Evolutionary conservation across 2,797 vertebrate genomes (phyloP).

Genomic region (Sebastes reedi): DNA sequence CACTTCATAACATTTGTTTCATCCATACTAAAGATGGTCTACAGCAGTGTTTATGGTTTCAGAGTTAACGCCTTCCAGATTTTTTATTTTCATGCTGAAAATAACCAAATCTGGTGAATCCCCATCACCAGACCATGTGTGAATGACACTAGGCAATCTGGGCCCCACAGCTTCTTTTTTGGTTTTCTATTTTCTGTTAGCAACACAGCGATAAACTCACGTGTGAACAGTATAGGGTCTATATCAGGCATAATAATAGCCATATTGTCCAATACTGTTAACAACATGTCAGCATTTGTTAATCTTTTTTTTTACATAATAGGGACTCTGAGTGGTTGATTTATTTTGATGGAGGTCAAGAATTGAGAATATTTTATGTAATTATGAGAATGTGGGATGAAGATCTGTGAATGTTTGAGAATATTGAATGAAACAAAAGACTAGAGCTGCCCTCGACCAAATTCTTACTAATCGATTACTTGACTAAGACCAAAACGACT

Average conservation of each 20-base stretch:
- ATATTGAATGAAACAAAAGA: neutral
- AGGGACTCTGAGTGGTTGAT: neutral
- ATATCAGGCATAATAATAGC: neutral
- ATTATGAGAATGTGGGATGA: neutral
- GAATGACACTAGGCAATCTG: slow-evolving; percentile 25
- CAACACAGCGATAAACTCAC: neutral
- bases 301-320: too few relatives aligned
- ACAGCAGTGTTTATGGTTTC: slow-evolving; percentile 18
- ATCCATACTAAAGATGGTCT: neutral
- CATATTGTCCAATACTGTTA: neutral
- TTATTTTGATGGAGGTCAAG: neutral
- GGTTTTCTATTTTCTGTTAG: neutral
- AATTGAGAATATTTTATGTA: neutral
- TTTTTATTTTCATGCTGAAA: slow-evolving; percentile 1
- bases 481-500: too few relatives aligned
- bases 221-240: neutral
- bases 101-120: slow-evolving; percentile 33
- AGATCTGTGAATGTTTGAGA: neutral
- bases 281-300: neutral
- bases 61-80: neutral
- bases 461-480: too few relatives aligned
- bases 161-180: neutral
- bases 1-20: neutral
- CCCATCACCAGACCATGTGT: slow-evolving; percentile 24
- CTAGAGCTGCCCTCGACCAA: too few relatives aligned